Evolutionary conservation across 2,888 invertebrate genomes (phyloP).

Genomic region (Panopea generosa): DNA sequence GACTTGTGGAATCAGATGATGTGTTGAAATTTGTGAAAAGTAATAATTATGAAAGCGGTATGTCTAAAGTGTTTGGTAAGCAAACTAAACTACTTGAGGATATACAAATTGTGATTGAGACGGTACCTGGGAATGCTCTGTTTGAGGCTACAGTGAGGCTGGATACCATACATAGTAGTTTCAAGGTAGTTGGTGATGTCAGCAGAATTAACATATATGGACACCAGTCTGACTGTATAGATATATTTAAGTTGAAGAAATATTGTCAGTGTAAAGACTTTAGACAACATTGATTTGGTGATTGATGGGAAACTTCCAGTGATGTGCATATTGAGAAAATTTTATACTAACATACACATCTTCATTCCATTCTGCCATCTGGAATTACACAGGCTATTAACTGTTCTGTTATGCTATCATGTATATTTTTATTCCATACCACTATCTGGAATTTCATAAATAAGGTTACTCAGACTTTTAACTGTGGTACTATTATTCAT

Average conservation of each 20-base stretch:
- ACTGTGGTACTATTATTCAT: too few species aligned
- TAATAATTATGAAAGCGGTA: constrained; percentile 80
- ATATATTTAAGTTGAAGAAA: constrained; percentile 77
- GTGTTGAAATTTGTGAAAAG: constrained; percentile 56
- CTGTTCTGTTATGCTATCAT: too few species aligned
- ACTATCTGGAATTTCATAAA: too few species aligned
- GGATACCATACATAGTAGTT: constrained; percentile 81
- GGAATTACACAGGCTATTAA: too few species aligned
- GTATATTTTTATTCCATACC: too few species aligned
- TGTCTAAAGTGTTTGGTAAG: constrained; percentile 45
- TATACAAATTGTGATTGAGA: constrained; percentile 88
- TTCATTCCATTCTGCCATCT: too few species aligned
- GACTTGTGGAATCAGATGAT: constrained; percentile 80
- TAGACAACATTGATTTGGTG: constrained; percentile 4
- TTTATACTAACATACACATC: too few species aligned
- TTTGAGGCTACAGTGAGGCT: constrained; percentile 92
- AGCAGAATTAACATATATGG: constrained; percentile 85
- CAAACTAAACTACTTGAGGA: constrained; percentile 50
- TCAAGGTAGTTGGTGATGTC: constrained; percentile 89
- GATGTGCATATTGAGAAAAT: too few species aligned
- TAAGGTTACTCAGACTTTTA: too few species aligned
- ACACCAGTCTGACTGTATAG: constrained; percentile 84
- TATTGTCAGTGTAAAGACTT: constrained; percentile 83
- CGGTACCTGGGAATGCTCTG: constrained; percentile 89
- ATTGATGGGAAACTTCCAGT: too few species aligned